Conservation (phyloP, 2,888 invertebrate genomes). For the Caenorhabditis virilis region DNA sequence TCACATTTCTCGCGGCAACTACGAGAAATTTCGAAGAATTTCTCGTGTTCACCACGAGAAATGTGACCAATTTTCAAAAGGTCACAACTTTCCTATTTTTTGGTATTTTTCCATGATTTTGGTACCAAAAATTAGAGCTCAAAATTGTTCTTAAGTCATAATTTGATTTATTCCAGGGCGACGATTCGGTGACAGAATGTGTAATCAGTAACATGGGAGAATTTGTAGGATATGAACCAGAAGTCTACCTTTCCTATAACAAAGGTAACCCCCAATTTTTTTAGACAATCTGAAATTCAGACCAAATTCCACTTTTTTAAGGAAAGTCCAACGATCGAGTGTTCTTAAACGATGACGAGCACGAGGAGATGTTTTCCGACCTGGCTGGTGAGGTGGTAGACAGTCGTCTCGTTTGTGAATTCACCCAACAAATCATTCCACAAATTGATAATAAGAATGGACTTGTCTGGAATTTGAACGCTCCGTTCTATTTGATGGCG, state of each 20-base stretch:
- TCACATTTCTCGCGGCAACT: too few species aligned
- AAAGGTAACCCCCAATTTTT: too few species aligned
- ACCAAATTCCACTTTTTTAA: too few species aligned
- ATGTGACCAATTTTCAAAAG: too few species aligned
- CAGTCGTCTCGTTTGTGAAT: conserved; percentile 56
- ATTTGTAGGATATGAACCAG: conserved; percentile 52
- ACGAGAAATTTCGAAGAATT: too few species aligned
- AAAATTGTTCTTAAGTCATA: too few species aligned
- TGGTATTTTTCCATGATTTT: too few species aligned
- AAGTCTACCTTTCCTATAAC: conserved; percentile 65
- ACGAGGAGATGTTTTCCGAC: conserved; percentile 22
- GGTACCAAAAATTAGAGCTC: too few species aligned
- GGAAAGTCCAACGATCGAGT: conserved; percentile 62
- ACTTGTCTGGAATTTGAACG: conserved; percentile 56
- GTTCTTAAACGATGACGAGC: conserved; percentile 49
- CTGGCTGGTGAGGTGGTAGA: conserved; percentile 55
- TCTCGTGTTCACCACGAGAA: too few species aligned
- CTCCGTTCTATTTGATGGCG: conserved; percentile 59
- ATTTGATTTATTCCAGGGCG: conserved; percentile 50
- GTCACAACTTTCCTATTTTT: too few species aligned
- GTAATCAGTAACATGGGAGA: conserved; percentile 56
- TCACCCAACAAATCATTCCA: conserved; percentile 59
- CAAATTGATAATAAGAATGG: conserved; percentile 56
- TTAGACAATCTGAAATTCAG: too few species aligned
- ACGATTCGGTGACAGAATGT: conserved; percentile 64